Conservation (phyloP, 92 coral and sea anemone species). For the Porites divaricata region DNA sequence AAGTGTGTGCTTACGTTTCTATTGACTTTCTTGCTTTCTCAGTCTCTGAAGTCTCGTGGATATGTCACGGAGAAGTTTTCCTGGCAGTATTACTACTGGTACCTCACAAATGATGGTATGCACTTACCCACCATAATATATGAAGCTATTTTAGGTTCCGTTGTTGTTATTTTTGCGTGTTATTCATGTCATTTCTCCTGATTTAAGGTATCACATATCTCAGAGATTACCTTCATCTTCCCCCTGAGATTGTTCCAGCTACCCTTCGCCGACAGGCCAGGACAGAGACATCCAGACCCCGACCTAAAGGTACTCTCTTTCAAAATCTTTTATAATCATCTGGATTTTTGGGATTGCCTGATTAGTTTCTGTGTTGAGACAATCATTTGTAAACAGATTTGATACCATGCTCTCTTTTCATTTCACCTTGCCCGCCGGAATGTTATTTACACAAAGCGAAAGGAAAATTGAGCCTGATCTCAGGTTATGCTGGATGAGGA, state of each 20-base stretch:
- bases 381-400: too few relatives aligned
- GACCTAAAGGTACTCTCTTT: conserved; percentile 90
- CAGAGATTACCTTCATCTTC: conserved; percentile 93
- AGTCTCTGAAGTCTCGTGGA: conserved; percentile 96
- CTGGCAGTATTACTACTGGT: conserved; percentile 94
- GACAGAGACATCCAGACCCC: conserved; percentile 89
- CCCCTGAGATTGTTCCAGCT: conserved; percentile 97
- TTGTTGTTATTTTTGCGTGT: not conserved
- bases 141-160: not conserved
- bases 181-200: not conserved
- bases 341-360: too few relatives aligned
- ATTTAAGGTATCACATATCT: conserved; percentile 90
- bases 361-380: too few relatives aligned
- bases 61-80: conserved; percentile 87
- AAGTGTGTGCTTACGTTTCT: too few relatives aligned
- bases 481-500: too few relatives aligned
- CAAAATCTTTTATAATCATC: too few relatives aligned
- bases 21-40: not conserved
- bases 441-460: too few relatives aligned
- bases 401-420: too few relatives aligned
- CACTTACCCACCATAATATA: not conserved
- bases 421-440: too few relatives aligned
- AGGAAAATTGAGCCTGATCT: too few relatives aligned
- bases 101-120: conserved; percentile 97
- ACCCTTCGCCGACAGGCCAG: conserved; percentile 93